Conservation (phyloP, 2,797 vertebrate genomes). For the Coendou prehensilis region DNA sequence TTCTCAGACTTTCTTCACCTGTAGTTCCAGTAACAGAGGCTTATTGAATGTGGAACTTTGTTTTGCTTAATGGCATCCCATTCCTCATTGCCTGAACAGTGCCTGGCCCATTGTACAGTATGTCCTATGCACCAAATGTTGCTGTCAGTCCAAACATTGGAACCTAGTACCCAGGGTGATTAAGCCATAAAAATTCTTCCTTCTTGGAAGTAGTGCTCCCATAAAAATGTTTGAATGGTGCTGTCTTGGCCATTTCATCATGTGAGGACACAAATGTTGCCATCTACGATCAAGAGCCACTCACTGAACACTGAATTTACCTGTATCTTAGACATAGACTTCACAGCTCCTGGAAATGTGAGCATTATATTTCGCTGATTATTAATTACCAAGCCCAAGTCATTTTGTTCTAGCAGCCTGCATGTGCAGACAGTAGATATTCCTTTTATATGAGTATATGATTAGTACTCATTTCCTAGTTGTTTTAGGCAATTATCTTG, state of each 20-base stretch:
- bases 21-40: not conserved
- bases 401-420: not conserved
- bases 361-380: not conserved
- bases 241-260: not conserved
- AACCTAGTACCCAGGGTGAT: not conserved
- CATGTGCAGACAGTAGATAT: not conserved
- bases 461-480: not conserved
- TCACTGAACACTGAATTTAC: not conserved
- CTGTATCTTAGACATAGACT: not conserved
- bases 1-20: not conserved
- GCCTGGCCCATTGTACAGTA: not conserved
- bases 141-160: not conserved
- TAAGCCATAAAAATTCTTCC: not conserved
- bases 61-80: not conserved
- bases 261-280: not conserved
- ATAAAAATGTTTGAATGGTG: not conserved
- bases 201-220: not conserved
- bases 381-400: not conserved
- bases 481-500: not conserved
- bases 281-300: not conserved
- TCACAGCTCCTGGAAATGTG: not conserved
- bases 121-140: not conserved
- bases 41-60: not conserved
- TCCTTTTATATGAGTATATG: slow-evolving; percentile 1
- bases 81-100: not conserved